These are phyloP conservation scores for Mus caroli DNA, from an alignment of 2,797 vertebrate species.

Conservation along the genomic window DNA sequence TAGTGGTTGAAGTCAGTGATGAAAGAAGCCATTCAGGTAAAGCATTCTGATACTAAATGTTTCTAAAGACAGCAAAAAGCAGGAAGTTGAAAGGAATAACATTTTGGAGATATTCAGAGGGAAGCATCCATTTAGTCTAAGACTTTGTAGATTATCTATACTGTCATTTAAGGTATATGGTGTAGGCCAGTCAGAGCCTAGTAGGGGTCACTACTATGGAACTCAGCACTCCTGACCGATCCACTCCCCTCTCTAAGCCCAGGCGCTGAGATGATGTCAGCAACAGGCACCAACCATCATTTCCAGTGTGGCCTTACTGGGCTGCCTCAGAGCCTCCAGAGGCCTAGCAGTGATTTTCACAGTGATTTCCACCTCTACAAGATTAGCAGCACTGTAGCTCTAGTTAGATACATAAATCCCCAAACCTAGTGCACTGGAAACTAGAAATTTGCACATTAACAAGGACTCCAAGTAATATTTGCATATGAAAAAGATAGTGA, in stretches of 20 bases:
- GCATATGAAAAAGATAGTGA: not conserved
- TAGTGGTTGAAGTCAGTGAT: not conserved
- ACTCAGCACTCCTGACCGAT: not conserved
- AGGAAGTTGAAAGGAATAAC: not conserved
- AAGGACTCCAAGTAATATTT: not conserved
- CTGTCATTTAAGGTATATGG: not conserved
- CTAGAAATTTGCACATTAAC: not conserved
- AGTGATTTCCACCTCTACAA: not conserved
- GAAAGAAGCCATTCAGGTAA: not conserved
- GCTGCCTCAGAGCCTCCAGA: too few relatives aligned
- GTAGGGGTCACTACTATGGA: not conserved
- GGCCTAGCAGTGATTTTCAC: too few relatives aligned
- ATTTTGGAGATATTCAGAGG: not conserved
- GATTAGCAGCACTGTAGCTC: not conserved
- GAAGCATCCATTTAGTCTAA: not conserved
- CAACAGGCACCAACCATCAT: not conserved
- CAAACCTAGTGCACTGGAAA: not conserved
- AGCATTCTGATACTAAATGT: not conserved
- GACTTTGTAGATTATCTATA: not conserved
- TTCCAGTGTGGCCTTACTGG: not conserved
- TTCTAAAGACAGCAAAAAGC: not conserved
- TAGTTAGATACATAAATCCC: not conserved
- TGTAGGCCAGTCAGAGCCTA: not conserved
- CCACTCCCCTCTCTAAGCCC: not conserved
- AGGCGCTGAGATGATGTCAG: not conserved